Evolutionary conservation across 2,797 vertebrate species (phyloP), one percentile per base, ranked within the genome.

Genomic region (Dryobates pubescens): DNA sequence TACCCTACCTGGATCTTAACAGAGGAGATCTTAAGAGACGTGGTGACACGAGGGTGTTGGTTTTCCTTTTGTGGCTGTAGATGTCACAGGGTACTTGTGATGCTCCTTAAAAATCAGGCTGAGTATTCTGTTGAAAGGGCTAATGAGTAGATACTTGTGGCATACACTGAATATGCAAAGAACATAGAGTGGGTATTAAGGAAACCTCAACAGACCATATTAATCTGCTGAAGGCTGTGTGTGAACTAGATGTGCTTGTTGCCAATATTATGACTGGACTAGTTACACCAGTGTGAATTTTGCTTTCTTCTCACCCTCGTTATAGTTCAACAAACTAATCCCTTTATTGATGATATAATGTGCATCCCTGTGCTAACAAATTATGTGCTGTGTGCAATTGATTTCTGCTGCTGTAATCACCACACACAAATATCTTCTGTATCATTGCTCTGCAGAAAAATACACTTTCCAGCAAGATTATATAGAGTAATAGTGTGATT

Each of bases 361-460:
- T 64, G 59, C 84, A 87, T 72, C 74, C 34, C 72, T n/a, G n/a
- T 61, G 57, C 86, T 76, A 85, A 91, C 58, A 79, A 85, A 73
- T 91, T 58, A 72, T 84, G 90, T 95, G 79, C 86, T 88, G 57
- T 54, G 67, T 78, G 89, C 83, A 95, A 95, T 90, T 94, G 63
- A 88, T 90, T 96, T 86, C 77, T 89, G 80, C 81, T 86, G 84
- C 64, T 78, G 81, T 70, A 85, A 87, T 62, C 80, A 70, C 86
- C 70, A 36, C 34, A 70, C 71, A 82, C 57, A 70, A 86, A 82
- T 94, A 89, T 73, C 88, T 94, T 86, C 92, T 83, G 73, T 94
- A 92, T 89, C 92, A 61, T 64, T 90, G 84, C 93, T 86, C 84
- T 73, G 84, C 75, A 94, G 88, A 94, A 95, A 95, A 96, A 93